Base-by-base conservation (phyloP, 2,888 invertebrate genomes). In the Standfussiana lucernea region DNA sequence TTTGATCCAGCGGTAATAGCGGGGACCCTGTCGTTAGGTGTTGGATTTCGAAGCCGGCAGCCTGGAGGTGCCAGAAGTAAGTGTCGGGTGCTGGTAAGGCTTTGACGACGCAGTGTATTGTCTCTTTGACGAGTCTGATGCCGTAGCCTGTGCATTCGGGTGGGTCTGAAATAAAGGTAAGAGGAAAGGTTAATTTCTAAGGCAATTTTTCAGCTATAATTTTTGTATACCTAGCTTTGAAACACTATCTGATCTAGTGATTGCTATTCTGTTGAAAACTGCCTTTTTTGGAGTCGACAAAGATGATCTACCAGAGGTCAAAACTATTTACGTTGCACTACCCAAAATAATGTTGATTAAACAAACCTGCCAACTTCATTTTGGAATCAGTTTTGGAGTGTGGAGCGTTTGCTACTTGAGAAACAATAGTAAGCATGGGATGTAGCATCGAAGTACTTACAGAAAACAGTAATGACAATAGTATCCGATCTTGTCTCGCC, bases 51-150 rank as follows among this genome's bases (percentile, higher is more conserved):
- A 94, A 93, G 35, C 93, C 95, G 0, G 91, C 81, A 0, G 94
- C 93, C 77, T 95, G 95, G 24, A 96, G 91, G 84, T 96, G 95
- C 96, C 96, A 96, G 91, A 95, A 94, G 88, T 88, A 96, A 0
- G 95, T 95, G 85, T 96, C 96, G 0, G 96, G 95, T 2, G 86
- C 61, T 18, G 96, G 96, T 35, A 95, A 86, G 0, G 95, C 94
- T 40, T 91, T 92, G 10, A 96, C 94, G 83, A 94, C 93, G 87
- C 96, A 96, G 81, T 92, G 92, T 56, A 96, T 89, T 0, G 93
- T 93, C 84, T 96, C 96, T 80, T 94, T 94, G n/a, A 91, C 86
- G 37, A 96, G 86, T n/a, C 91, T 92, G 42, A 96, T 91, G 37
- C 96, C 95, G 21, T 91, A 88, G 5, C 93, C 93, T 24, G 90